Evolutionary conservation across 64 coral and sea anemone genomes (phyloP).

Genomic region (Stichodactyla helianthus): DNA sequence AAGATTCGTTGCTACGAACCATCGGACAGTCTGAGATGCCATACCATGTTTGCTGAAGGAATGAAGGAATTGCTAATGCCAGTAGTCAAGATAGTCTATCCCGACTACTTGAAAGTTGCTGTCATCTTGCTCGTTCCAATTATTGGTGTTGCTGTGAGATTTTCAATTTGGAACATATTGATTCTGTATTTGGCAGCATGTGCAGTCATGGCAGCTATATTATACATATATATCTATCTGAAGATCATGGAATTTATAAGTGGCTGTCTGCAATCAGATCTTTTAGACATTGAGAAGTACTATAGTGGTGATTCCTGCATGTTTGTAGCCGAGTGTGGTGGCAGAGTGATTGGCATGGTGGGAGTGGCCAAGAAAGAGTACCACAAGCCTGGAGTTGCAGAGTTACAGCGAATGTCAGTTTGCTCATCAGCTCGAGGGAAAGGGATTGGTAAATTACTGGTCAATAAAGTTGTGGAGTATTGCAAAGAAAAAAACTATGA

Average conservation of each 20-base stretch:
- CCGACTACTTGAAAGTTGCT: background rate
- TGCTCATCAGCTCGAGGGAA: background rate
- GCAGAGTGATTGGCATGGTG: constrained; percentile 37
- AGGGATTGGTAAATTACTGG: constrained; percentile 7
- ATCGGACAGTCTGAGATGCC: background rate
- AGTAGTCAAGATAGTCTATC: background rate
- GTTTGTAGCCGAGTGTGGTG: constrained; percentile 21
- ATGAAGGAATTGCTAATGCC: background rate
- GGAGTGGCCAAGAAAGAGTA: constrained; percentile 1
- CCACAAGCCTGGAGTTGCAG: constrained; percentile 1
- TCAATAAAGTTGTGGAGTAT: constrained; percentile 2
- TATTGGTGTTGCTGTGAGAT: constrained; percentile 15
- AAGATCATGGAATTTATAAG: constrained; percentile 11
- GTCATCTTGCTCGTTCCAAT: background rate
- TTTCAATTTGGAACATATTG: background rate
- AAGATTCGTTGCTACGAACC: background rate
- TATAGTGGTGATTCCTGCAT: constrained; percentile 9
- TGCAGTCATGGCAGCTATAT: background rate
- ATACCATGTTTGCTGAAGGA: background rate
- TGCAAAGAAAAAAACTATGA: constrained; percentile 5
- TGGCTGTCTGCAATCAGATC: background rate
- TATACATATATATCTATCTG: constrained; percentile 10
- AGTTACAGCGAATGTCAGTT: constrained; percentile 38
- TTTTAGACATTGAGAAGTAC: constrained; percentile 30
- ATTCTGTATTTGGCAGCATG: background rate